Evolutionary conservation across 2,888 invertebrate genomes (phyloP), one percentile per base, ranked within the genome.

Genomic region (Hirtodrosophila trivittata): DNA sequence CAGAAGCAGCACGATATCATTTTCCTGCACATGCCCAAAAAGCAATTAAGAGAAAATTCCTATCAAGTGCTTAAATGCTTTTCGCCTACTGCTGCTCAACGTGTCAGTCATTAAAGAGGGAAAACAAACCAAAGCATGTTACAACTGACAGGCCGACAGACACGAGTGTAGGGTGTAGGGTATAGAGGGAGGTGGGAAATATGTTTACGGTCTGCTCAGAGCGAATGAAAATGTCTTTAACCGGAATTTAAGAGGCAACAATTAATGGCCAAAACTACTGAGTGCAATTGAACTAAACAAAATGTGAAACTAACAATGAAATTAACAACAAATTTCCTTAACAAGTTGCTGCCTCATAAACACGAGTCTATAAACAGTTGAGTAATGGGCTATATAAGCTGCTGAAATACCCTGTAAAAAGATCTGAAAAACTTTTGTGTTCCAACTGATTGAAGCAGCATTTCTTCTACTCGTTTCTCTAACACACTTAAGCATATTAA

Each of bases 21-120:
- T 71, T 67, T 51, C 58, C 18, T 21, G 18, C 51, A 59, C 51
- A 68, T 62, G 51, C 51, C 49, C 35, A 46, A 77, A 77, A 83
- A 78, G 70, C 78, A 78, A 78, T 78, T 78, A 78, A 70, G 46
- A 30, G 8, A 9, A 70, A 66, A 80, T 75, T 59, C 63, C 51
- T 45, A 66, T 57, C 73, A 75, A 70, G 59, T 68, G 51, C 63
- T 73, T 59, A 58, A 74, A 74, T 72, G 45, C 72, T 72, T 76
- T 58, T 67, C 60, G 37, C 37, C 54, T 49, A 52, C 58, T 59
- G 38, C 37, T 45, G 25, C 42, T 41, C 30, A 12, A 32, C 16
- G 13, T 60, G 72, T 46, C 70, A 72, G 60, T 60, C 72, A 50
- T 52, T 60, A 56, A 71, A 59, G 18, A 65, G 30, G n/a, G 9